Conservation (phyloP, 2,113 vertebrate genomes). For the Nasalis larvatus region DNA sequence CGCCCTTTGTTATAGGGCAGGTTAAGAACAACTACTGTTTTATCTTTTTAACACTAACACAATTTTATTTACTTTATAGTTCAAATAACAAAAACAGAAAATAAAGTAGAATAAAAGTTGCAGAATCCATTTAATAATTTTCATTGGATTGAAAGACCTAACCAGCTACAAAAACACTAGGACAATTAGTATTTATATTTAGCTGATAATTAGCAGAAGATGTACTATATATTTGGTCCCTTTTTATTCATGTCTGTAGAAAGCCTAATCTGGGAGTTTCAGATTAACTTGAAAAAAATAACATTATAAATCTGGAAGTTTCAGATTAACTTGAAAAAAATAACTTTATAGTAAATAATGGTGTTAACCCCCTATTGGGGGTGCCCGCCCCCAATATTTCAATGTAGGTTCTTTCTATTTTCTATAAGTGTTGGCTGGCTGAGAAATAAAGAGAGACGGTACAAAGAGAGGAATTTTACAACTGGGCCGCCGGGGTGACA, state of each 20-base stretch:
- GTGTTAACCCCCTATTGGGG: not conserved
- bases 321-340: not conserved
- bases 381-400: too few species aligned
- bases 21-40: not conserved
- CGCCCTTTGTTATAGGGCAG: not conserved
- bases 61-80: conserved; percentile 39
- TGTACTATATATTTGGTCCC: not conserved
- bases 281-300: not conserved
- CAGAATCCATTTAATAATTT: conserved; percentile 47
- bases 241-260: not conserved
- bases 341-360: not conserved
- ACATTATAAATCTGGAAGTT: not conserved
- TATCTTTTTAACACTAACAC: not conserved
- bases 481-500: too few species aligned
- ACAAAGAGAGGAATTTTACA: too few species aligned
- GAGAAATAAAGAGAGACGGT: too few species aligned
- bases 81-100: conserved; percentile 3
- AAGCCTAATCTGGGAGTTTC: not conserved
- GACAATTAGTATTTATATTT: conserved; percentile 3
- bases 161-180: not conserved
- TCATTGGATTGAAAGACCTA: not conserved
- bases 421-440: too few species aligned
- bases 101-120: not conserved
- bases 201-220: not conserved
- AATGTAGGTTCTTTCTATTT: too few species aligned